These are phyloP conservation scores for Drosophila parthenogenetica DNA, from an alignment of 2,888 invertebrate species.

Conservation along the genomic window DNA sequence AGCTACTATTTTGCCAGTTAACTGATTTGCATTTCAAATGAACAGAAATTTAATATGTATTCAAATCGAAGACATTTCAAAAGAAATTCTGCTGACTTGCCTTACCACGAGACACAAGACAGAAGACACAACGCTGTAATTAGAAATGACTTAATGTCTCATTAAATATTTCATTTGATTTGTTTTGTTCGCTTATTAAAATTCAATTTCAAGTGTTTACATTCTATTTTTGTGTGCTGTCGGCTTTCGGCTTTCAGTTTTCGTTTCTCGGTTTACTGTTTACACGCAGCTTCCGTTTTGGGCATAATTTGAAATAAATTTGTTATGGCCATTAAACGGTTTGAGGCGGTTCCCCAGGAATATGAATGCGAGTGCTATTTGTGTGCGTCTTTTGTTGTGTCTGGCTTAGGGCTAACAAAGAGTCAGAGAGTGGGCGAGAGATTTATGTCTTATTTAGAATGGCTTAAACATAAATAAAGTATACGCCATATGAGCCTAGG, in stretches of 20 bases:
- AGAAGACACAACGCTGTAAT: conserved; percentile 45
- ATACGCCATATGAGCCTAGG: conserved; percentile 57
- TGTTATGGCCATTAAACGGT: conserved; percentile 60
- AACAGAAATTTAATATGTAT: conserved; percentile 75
- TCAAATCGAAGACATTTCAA: conserved; percentile 56
- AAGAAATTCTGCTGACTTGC: not conserved
- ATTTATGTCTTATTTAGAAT: conserved; percentile 58
- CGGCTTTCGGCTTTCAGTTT: too few species aligned
- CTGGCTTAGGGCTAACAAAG: conserved; percentile 45
- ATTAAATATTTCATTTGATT: conserved; percentile 79
- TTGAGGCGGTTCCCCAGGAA: conserved; percentile 31
- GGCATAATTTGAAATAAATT: conserved; percentile 73
- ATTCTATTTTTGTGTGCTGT: conserved; percentile 55
- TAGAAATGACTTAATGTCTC: conserved; percentile 77
- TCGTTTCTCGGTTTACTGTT: conserved; percentile 14
- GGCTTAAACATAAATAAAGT: conserved; percentile 51
- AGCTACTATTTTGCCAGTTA: conserved; percentile 37
- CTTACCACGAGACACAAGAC: conserved; percentile 6
- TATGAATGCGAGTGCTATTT: conserved; percentile 50
- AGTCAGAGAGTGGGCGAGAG: conserved; percentile 22
- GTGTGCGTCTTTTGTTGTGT: conserved; percentile 20
- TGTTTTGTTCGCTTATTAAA: conserved; percentile 68
- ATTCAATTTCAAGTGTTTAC: conserved; percentile 75
- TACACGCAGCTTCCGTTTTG: conserved; percentile 34
- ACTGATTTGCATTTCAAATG: conserved; percentile 79